phyloP scores from a whole-genome alignment of 2,888 invertebrate genomes.

The Acholoe squamosa region DNA sequence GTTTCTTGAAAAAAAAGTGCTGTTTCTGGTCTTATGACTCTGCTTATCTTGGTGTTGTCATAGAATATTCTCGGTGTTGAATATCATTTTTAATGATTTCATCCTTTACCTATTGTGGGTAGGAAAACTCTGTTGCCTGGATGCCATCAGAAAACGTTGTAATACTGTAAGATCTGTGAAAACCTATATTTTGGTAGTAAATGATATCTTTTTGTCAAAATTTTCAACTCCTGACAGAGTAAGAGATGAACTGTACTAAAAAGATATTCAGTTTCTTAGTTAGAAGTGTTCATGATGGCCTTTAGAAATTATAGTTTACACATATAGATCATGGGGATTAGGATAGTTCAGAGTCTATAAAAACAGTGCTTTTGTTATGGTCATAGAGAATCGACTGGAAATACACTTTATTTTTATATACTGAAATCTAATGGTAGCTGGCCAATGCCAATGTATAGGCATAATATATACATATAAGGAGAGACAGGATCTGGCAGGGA shows the following conservation, averaged over 20 bases:
- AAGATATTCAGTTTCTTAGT: neutral
- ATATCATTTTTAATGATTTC: slow-evolving; percentile 28
- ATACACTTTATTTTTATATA: slow-evolving; percentile 49
- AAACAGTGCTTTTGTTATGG: neutral
- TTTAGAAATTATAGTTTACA: slow-evolving; percentile 1
- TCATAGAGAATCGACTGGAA: slow-evolving; percentile 35
- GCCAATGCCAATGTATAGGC: slow-evolving; percentile 5
- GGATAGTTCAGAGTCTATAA: slow-evolving; percentile 39
- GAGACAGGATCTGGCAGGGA: slow-evolving; percentile 51
- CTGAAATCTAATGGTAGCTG: slow-evolving; percentile 23
- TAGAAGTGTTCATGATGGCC: neutral
- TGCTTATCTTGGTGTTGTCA: slow-evolving; percentile 36
- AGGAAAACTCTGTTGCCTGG: neutral
- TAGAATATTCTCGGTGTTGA: slow-evolving; percentile 7
- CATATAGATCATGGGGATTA: slow-evolving; percentile 6
- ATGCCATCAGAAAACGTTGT: neutral
- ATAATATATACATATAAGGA: slow-evolving; percentile 35
- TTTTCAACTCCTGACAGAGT: no score
- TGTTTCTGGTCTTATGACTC: neutral
- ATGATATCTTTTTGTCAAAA: neutral
- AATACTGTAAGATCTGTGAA: neutral
- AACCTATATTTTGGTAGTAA: neutral
- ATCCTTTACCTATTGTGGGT: neutral
- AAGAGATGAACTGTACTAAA: neutral
- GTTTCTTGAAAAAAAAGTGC: neutral